Conservation (phyloP, 1,140 invertebrate species). For the Eueides isabella region DNA sequence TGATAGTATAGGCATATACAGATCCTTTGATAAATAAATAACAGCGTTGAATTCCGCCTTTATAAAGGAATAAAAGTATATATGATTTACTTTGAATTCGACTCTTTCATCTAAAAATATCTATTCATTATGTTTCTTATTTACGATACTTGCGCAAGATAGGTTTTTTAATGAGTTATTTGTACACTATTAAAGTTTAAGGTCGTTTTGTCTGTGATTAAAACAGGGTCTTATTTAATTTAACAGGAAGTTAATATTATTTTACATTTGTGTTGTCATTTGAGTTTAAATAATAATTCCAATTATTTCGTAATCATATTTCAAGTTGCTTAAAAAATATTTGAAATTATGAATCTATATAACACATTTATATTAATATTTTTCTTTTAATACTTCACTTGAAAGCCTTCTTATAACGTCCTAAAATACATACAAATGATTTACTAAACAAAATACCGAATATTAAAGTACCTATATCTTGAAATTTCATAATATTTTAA, state of each 20-base stretch:
- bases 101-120: neutral
- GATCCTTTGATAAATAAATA: neutral
- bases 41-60: neutral
- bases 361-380: neutral
- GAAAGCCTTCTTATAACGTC: neutral
- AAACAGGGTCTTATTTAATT: slow-evolving; percentile 30
- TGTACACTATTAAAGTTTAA: slow-evolving; percentile 15
- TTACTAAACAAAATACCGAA: neutral
- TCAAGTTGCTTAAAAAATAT: slow-evolving; percentile 3
- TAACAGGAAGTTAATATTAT: slow-evolving; percentile 24
- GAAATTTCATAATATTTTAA: neutral
- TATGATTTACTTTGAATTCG: neutral
- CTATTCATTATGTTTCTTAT: neutral
- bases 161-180: neutral
- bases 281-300: neutral
- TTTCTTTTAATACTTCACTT: slow-evolving; percentile 7
- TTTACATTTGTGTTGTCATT: slow-evolving; percentile 12
- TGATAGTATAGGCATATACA: neutral
- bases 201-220: slow-evolving; percentile 24
- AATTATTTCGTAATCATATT: neutral
- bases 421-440: neutral
- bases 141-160: neutral
- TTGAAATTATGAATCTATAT: neutral
- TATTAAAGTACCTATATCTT: neutral
- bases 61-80: neutral